Base-by-base conservation (phyloP, 1,140 invertebrate genomes). In the Monomorium pharaonis region DNA sequence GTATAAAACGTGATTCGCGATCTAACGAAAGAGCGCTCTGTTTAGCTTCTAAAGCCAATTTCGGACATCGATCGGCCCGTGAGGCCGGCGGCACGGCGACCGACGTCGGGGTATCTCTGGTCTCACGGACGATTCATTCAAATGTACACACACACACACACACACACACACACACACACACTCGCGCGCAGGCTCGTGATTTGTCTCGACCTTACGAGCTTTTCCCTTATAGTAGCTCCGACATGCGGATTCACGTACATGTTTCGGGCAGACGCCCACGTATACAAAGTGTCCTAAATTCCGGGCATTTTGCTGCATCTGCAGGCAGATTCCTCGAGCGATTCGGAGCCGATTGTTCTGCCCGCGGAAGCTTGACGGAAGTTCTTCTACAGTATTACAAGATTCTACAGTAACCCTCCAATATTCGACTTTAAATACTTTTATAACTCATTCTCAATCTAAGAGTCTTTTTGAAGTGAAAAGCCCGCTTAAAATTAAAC, bases 31-130 rank as follows among this genome's bases (percentile, higher is more conserved):
- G 37, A 72, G 54, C 67, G 78, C 54, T 42, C 30, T 83, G 51
- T 83, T 74, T 72, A 58, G 51, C 27, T 83, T 80, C 51, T 58
- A 24, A 83, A 74, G 21, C 27, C 27, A 58, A 83, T 78, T 78
- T 9, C n/a, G 10, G 51, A 33, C 51, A 83, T 83, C 37, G 67
- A 83, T 72, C n/a, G n/a, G n/a, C n/a, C 63, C 67, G 33, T 54
- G 49, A 56, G 21, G 56, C 63, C 37, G 24, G 21, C 62, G n/a
- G n/a, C n/a, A n/a, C n/a, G n/a, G n/a, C n/a, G n/a, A n/a, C n/a
- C n/a, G 62, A 56, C 47, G 65, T 83, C 37, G 37, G 69, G 24
- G 60, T 83, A 54, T 33, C 44, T 12, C 5, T 24, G 67, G 37
- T 47, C 24, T 60, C 37, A 42, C 69, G 56, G 10, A 56, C 21